Evolutionary conservation across 1,140 invertebrate genomes (phyloP), one percentile per base, ranked within the genome.

Genomic region (Drosophila mayri): DNA sequence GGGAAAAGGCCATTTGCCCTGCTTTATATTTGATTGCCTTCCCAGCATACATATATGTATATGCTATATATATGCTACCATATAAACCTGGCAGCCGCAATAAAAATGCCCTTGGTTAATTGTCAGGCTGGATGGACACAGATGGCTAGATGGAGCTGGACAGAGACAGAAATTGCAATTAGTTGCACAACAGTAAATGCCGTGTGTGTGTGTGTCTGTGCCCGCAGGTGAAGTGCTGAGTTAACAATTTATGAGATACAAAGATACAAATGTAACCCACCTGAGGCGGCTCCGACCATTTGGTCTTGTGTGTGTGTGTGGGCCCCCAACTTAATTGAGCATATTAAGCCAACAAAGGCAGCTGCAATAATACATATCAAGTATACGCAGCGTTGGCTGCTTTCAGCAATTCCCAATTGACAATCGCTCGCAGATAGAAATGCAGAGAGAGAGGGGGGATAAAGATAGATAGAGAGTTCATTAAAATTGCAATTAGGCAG

Each of bases 321-420:
- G 77, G 55, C 55, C 74, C 76, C 76, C 81, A 81, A 85, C 84
- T 90, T 85, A 90, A 88, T 88, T 88, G 85, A 67, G 74, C 62
- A 68, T 54, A 83, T 85, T 90, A 90, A 77, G 62, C 62, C 73
- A 72, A 90, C 85, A 88, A 90, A 76, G 61, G 84, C 81, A 85
- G 81, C 76, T 87, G 85, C 73, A 88, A 83, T 84, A 87, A 90
- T 70, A 74, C 43, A 70, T 54, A 70, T 88, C 67, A 73, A 83
- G 80, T 65, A 87, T 86, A 80, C 84, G 79, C 71, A 68, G 71
- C 41, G 57, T 64, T 41, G 30, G 20, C 65, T 18, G 41, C 63
- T 43, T 20, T 35, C 64, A 58, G 35, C 65, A 49, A 58, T 47
- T 57, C 28, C 67, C 49, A 30, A 38, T 40, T 41, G 66, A 60